Conservation (phyloP, 2,797 vertebrate species). For the Sternotherus odoratus region DNA sequence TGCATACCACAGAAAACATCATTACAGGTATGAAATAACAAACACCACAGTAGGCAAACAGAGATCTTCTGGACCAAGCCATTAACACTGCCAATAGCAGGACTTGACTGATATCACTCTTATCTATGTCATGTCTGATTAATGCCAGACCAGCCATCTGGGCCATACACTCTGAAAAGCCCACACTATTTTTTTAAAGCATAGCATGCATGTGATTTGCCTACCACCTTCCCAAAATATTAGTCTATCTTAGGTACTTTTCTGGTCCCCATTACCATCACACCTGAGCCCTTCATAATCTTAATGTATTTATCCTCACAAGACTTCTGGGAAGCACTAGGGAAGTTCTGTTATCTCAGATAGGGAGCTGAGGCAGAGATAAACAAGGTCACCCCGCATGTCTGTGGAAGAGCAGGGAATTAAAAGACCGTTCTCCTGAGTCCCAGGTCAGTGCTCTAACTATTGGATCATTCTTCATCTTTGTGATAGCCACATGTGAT, state of each 20-base stretch:
- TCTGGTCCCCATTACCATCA: background rate
- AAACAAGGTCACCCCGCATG: background rate
- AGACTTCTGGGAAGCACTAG: background rate
- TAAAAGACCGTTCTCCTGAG: background rate
- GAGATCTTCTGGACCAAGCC: background rate
- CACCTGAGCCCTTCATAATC: background rate
- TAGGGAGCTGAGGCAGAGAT: background rate
- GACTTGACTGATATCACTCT: slow-evolving; percentile 46
- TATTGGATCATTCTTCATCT: background rate
- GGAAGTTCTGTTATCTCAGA: background rate
- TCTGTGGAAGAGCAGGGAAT: background rate
- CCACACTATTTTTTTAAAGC: background rate
- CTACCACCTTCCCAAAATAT: slow-evolving; percentile 40
- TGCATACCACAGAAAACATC: background rate
- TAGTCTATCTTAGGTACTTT: background rate
- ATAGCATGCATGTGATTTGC: slow-evolving; percentile 52
- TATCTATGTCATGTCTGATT: slow-evolving; percentile 57
- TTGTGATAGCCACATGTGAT: slow-evolving; percentile 31
- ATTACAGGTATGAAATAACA: background rate
- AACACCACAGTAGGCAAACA: background rate
- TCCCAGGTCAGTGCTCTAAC: background rate
- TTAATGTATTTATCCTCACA: slow-evolving; percentile 29
- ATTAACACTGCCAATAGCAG: slow-evolving; percentile 54
- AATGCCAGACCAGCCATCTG: background rate
- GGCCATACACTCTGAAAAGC: slow-evolving; percentile 20